Evolutionary conservation across 1,140 invertebrate species (phyloP), one percentile per base, ranked within the genome.

Genomic region (Habropoda laboriosa): DNA sequence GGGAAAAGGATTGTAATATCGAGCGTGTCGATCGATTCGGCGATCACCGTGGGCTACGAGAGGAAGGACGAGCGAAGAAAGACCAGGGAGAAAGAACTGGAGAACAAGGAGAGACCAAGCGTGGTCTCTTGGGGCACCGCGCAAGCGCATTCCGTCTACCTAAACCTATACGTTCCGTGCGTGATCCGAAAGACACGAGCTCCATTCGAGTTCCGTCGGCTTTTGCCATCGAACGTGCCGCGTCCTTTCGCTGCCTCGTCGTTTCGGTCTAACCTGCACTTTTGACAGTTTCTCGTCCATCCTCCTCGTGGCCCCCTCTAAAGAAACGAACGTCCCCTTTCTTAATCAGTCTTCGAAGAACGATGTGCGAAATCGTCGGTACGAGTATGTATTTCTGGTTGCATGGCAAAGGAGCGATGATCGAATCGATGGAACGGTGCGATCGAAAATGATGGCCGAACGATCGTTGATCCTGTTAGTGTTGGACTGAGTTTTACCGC

Each of bases 121-220:
- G 67, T 66, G 82, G 79, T 81, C 80, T 80, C 83, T 78, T 71
- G 87, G 89, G 88, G 87, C 89, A 90, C 83, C 67, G 86, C 89
- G 89, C 89, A 89, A 88, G 88, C 89, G 89, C 86, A 76, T 73
- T 71, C 35, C 61, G 77, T 86, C 73, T 73, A 83, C 79, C 79
- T 83, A 85, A 83, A 78, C 83, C 76, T 86, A 79, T 86, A 75
- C 78, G 87, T 79, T 64, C 83, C 79, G 76, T 72, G 77, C 83
- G 55, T 84, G 74, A 85, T 85, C 83, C 87, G 89, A 89, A 89
- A 89, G 63, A 86, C 88, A 85, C 87, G 88, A 85, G 83, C 85
- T 83, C 86, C 86, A 89, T 88, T 82, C 86, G 85, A 88, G 87
- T 87, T 86, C 78, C 67, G 85, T 85, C 85, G 82, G 86, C 79